phyloP scores from a whole-genome alignment of 1,140 invertebrate species.

The Heliconius eleuchia region DNA sequence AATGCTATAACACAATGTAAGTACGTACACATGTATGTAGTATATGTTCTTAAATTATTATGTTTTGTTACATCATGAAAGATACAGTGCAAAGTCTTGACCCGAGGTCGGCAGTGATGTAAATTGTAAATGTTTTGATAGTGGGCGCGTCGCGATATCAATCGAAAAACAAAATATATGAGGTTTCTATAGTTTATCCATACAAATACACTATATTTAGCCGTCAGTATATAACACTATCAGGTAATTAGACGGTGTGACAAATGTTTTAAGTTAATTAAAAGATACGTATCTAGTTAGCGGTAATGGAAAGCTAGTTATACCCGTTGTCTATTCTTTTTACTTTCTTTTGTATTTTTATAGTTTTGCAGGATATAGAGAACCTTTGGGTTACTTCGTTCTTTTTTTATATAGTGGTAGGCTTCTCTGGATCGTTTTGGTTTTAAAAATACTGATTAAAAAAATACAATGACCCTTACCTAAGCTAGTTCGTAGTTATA shows the following conservation, averaged over 20 bases:
- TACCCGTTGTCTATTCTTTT: not conserved
- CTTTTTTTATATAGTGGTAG: too few relatives aligned
- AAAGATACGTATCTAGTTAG: not conserved
- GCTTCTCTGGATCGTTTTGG: too few relatives aligned
- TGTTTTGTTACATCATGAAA: conserved; percentile 31
- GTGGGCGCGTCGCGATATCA: conserved; percentile 36
- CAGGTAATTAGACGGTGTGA: not conserved
- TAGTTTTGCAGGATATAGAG: not conserved
- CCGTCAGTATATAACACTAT: not conserved
- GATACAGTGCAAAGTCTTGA: conserved; percentile 36
- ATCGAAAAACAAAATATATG: conserved; percentile 22
- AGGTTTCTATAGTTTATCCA: not conserved
- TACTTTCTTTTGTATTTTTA: not conserved
- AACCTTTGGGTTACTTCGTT: too few relatives aligned
- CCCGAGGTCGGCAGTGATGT: conserved; percentile 40
- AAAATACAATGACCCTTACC: too few relatives aligned
- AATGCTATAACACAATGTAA: not conserved
- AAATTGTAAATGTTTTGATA: conserved; percentile 22
- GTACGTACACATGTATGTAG: not conserved
- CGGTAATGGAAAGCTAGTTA: not conserved
- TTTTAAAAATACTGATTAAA: too few relatives aligned
- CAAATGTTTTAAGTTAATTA: conserved; percentile 4
- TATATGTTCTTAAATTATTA: conserved; percentile 7
- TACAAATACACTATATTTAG: not conserved
- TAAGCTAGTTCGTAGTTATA: too few relatives aligned